Evolutionary conservation across 2,113 vertebrate species (phyloP).

Genomic region (Chionodraco myersi): DNA sequence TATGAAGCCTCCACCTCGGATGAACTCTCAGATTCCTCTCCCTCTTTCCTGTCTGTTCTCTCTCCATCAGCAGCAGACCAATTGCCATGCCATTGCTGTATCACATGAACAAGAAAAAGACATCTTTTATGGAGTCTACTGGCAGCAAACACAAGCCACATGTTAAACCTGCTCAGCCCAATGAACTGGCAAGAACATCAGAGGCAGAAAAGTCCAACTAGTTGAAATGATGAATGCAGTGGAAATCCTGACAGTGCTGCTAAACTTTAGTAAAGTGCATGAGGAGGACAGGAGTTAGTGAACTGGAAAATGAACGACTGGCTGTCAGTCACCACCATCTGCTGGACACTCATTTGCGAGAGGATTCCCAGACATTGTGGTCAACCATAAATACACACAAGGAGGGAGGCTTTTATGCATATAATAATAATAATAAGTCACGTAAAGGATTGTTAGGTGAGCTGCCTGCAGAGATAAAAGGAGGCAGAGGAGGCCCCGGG

Average conservation of each 20-base stretch:
- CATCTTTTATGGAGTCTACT: slow-evolving; percentile 14
- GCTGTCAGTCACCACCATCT: slow-evolving; percentile 43
- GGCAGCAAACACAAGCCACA: neutral
- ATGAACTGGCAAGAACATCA: neutral
- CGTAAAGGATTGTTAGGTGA: slow-evolving; percentile 58
- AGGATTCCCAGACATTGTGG: slow-evolving; percentile 12
- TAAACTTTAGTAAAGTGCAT: slow-evolving; percentile 15
- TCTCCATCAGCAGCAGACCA: neutral
- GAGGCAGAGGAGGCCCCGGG: slow-evolving; percentile 44
- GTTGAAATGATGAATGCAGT: neutral
- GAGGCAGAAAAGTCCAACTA: neutral
- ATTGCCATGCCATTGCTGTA: slow-evolving; percentile 7
- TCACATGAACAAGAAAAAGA: slow-evolving; percentile 7
- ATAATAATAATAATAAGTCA: slow-evolving; percentile 44
- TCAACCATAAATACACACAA: slow-evolving; percentile 19
- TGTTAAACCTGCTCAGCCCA: slow-evolving; percentile 14
- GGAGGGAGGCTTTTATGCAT: slow-evolving; percentile 36
- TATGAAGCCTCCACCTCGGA: slow-evolving; percentile 16
- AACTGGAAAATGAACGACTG: slow-evolving; percentile 49
- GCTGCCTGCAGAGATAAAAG: slow-evolving; percentile 63
- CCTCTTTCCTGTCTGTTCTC: neutral
- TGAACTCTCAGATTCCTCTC: slow-evolving; percentile 9
- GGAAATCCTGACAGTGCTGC: neutral
- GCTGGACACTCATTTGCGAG: slow-evolving; percentile 23
- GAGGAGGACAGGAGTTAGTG: slow-evolving; percentile 15